These are phyloP conservation scores for Hirundichthys speculiger DNA, from an alignment of 2,113 vertebrate genomes.

Conservation along the genomic window DNA sequence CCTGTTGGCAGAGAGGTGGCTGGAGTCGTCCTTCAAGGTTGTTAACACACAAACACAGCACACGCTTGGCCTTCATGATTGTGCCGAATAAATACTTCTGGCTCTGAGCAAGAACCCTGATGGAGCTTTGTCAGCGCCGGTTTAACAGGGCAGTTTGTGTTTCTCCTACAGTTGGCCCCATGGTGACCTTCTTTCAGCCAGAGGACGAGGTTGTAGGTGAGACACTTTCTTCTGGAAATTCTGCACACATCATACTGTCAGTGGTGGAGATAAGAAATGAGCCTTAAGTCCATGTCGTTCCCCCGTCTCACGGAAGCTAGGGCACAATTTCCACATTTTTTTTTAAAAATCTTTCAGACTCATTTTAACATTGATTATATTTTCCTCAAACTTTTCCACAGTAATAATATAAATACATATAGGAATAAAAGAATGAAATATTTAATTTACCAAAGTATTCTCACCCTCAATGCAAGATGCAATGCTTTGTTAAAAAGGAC, in stretches of 20 bases:
- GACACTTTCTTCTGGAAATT: constrained; percentile 33
- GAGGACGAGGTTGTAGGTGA: constrained; percentile 95
- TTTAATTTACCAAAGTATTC: no score
- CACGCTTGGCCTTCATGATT: neutral
- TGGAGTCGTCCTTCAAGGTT: constrained; percentile 91
- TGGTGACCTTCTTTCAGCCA: constrained; percentile 91
- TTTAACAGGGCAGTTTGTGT: neutral
- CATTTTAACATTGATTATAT: no score
- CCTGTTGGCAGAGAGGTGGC: constrained; percentile 93
- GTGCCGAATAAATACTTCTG: neutral
- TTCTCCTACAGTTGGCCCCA: constrained; percentile 84
- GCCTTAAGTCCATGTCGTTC: no score
- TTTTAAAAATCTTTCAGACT: no score
- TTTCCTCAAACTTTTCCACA: no score
- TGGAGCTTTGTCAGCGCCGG: rapidly evolving
- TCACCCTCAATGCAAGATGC: no score
- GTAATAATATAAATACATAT: no score
- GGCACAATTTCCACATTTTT: neutral
- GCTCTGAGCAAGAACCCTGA: rapidly evolving
- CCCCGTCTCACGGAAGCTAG: no score
- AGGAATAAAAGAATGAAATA: no score
- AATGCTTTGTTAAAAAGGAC: no score
- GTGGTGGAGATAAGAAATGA: no score
- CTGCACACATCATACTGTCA: no score
- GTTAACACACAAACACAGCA: neutral